These are phyloP conservation scores for Boloria euphrosyne DNA, from an alignment of 2,888 invertebrate species.

Conservation along the genomic window DNA sequence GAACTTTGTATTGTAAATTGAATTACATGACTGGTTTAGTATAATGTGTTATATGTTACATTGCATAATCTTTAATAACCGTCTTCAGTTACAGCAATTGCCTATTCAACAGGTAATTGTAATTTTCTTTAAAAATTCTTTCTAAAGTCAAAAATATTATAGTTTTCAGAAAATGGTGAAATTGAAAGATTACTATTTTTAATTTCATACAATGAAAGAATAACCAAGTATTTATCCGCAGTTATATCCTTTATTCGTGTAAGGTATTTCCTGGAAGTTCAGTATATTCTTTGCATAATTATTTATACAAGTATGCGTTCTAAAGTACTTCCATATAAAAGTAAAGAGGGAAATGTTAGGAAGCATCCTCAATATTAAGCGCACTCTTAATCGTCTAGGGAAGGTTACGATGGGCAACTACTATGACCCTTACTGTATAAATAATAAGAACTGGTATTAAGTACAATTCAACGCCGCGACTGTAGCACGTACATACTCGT, in stretches of 20 bases:
- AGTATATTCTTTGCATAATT: constrained; percentile 10
- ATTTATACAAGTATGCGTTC: constrained; percentile 18
- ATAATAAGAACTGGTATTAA: background rate
- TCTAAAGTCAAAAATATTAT: too few species aligned
- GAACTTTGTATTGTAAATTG: too few species aligned
- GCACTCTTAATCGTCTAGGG: constrained; percentile 20
- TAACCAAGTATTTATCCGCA: too few species aligned
- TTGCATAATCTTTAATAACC: too few species aligned
- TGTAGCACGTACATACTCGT: background rate
- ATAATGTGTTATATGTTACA: too few species aligned
- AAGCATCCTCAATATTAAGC: constrained; percentile 26
- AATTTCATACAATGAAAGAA: too few species aligned
- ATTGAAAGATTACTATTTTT: too few species aligned
- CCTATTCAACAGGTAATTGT: too few species aligned
- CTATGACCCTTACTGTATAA: background rate
- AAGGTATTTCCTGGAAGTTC: background rate
- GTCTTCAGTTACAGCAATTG: too few species aligned
- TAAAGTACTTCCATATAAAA: constrained; percentile 23
- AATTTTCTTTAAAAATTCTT: too few species aligned
- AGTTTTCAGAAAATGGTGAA: too few species aligned
- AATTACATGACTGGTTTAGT: too few species aligned
- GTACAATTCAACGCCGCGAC: background rate
- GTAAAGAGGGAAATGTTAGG: constrained; percentile 21
- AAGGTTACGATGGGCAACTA: constrained; percentile 23
- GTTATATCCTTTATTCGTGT: background rate